Evolutionary conservation across 2,888 invertebrate species (phyloP).

Genomic region (Acleris sparsana): DNA sequence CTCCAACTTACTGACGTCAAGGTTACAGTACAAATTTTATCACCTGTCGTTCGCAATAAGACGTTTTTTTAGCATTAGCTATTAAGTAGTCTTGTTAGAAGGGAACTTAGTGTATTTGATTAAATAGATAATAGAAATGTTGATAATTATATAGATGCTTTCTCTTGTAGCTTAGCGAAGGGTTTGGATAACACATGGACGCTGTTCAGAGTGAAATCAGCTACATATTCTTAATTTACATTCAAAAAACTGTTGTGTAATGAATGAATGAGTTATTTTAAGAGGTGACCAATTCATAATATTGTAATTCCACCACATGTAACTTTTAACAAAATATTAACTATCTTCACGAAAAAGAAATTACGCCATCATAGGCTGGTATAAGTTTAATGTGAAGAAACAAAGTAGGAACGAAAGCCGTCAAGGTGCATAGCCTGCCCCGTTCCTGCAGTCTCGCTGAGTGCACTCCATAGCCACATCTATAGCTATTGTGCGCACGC

Average conservation of each 20-base stretch:
- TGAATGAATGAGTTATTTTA: no score
- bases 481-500: conserved; percentile 37
- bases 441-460: conserved; percentile 33
- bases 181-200: no score
- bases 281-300: no score
- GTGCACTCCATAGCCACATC: conserved; percentile 32
- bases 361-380: not conserved
- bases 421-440: conserved; percentile 25
- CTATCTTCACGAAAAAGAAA: not conserved
- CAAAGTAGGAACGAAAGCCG: conserved; percentile 8
- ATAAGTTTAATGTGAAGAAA: conserved; percentile 14
- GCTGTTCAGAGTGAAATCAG: no score
- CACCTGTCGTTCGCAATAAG: conserved; percentile 5
- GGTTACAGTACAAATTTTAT: conserved; percentile 19
- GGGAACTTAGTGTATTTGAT: not conserved
- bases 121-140: no score
- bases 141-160: no score
- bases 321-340: no score
- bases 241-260: no score
- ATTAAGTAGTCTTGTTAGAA: not conserved
- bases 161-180: no score
- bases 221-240: no score
- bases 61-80: conserved; percentile 3
- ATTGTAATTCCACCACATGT: no score
- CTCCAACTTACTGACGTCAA: conserved; percentile 12